Conservation (phyloP, 2,888 invertebrate species). For the Oligia fasciuncula region DNA sequence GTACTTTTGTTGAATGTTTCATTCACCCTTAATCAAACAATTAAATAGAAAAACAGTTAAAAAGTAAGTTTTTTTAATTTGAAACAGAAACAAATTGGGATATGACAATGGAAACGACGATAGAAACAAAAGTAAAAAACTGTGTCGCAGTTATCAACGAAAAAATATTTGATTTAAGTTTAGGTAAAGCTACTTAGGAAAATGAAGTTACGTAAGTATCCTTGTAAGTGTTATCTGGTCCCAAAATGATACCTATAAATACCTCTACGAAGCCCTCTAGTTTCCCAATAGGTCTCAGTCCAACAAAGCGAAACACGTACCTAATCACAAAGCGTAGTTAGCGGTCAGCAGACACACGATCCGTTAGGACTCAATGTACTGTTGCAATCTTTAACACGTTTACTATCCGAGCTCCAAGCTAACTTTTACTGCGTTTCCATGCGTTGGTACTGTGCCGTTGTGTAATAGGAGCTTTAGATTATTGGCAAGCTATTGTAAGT, state of each 20-base stretch:
- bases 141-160: not conserved
- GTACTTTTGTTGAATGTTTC: not conserved
- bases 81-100: not conserved
- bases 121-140: not conserved
- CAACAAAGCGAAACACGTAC: slow-evolving; percentile 26
- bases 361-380: slow-evolving; percentile 56
- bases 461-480: slow-evolving; percentile 15
- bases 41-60: not conserved
- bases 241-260: not conserved
- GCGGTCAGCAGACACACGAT: slow-evolving; percentile 46
- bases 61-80: not conserved
- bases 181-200: not conserved
- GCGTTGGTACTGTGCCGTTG: slow-evolving; percentile 15
- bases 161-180: not conserved
- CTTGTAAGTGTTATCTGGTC: too few relatives aligned
- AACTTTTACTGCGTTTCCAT: slow-evolving; percentile 27
- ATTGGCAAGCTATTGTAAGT: slow-evolving; percentile 13
- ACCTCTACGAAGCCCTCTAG: not conserved
- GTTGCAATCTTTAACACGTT: slow-evolving; percentile 54
- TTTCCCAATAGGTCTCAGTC: slow-evolving; percentile 17
- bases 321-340: slow-evolving; percentile 46
- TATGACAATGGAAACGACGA: not conserved
- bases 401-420: slow-evolving; percentile 6
- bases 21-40: not conserved
- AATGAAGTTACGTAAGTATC: not conserved